Conservation (phyloP, 1,140 invertebrate genomes). For the Hypsibius dujardini region DNA sequence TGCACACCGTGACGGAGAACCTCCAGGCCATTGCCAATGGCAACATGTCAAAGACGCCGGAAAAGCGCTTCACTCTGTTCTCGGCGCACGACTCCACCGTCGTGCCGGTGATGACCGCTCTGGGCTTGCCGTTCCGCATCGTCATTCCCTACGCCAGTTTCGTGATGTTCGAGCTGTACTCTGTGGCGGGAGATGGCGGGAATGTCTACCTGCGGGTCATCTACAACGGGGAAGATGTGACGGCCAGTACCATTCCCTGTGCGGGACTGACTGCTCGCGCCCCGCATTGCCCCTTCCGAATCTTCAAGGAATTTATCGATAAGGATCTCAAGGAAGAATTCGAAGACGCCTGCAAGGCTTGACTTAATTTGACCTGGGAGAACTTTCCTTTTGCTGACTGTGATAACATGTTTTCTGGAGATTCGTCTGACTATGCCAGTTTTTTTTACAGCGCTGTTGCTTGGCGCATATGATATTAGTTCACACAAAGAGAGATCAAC, state of each 20-base stretch:
- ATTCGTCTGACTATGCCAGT: too few relatives aligned
- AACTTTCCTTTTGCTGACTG: neutral
- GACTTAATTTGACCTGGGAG: neutral
- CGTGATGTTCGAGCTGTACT: neutral
- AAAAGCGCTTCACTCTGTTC: neutral
- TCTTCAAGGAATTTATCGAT: neutral
- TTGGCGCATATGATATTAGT: too few relatives aligned
- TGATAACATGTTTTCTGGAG: too few relatives aligned
- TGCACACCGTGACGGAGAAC: neutral
- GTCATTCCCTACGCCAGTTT: slow-evolving; percentile 10
- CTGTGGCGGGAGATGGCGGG: neutral
- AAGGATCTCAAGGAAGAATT: neutral
- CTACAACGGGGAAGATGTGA: slow-evolving; percentile 8
- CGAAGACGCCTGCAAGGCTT: neutral
- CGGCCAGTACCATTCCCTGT: neutral
- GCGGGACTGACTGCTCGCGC: too few relatives aligned
- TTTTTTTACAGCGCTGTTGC: too few relatives aligned
- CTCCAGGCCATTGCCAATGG: neutral
- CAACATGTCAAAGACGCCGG: too few relatives aligned
- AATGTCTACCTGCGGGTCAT: neutral
- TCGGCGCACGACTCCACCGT: slow-evolving; percentile 10
- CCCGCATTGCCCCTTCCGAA: neutral
- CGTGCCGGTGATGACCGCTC: neutral
- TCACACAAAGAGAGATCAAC: too few relatives aligned
- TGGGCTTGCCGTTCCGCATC: slow-evolving; percentile 11